These are phyloP conservation scores for Prosopocoilus inquinatus DNA, from an alignment of 2,888 invertebrate genomes.

Conservation along the genomic window DNA sequence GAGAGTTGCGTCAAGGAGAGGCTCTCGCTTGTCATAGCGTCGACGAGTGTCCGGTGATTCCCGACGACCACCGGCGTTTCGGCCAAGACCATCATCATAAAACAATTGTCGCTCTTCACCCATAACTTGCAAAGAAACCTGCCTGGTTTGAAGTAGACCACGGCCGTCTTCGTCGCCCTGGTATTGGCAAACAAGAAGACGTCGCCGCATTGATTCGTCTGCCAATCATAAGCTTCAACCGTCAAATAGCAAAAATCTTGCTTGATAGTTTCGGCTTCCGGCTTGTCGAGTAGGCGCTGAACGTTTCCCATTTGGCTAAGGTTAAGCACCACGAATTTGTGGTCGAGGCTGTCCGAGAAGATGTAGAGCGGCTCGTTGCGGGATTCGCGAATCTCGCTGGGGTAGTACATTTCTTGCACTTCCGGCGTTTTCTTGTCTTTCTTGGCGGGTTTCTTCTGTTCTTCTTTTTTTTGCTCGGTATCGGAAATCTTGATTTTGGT, in stretches of 20 bases:
- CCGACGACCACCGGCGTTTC: slow-evolving; percentile 36
- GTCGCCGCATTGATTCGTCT: slow-evolving; percentile 29
- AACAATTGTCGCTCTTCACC: slow-evolving; percentile 37
- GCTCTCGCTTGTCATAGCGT: slow-evolving; percentile 37
- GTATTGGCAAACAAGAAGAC: slow-evolving; percentile 33
- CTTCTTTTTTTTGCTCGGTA: slow-evolving; percentile 14
- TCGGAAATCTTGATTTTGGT: slow-evolving; percentile 21
- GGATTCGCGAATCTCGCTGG: slow-evolving; percentile 22
- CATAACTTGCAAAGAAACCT: slow-evolving; percentile 33
- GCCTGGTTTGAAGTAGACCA: slow-evolving; percentile 35
- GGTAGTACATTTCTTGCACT: slow-evolving; percentile 29
- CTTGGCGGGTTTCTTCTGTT: not conserved
- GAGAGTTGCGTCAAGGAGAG: slow-evolving; percentile 34
- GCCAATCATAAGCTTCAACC: slow-evolving; percentile 41
- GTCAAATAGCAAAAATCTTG: slow-evolving; percentile 12
- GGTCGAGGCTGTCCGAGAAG: slow-evolving; percentile 39
- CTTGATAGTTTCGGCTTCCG: no score
- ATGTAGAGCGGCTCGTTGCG: slow-evolving; percentile 42
- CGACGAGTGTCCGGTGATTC: slow-evolving; percentile 35
- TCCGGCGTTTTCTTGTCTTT: slow-evolving; percentile 7
- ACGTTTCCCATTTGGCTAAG: slow-evolving; percentile 35
- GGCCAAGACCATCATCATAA: slow-evolving; percentile 34
- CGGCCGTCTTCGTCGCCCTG: slow-evolving; percentile 32
- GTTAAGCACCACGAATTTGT: slow-evolving; percentile 39
- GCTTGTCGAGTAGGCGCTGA: not conserved